Conservation (phyloP, 2,797 vertebrate species). For the Semotilus atromaculatus region DNA sequence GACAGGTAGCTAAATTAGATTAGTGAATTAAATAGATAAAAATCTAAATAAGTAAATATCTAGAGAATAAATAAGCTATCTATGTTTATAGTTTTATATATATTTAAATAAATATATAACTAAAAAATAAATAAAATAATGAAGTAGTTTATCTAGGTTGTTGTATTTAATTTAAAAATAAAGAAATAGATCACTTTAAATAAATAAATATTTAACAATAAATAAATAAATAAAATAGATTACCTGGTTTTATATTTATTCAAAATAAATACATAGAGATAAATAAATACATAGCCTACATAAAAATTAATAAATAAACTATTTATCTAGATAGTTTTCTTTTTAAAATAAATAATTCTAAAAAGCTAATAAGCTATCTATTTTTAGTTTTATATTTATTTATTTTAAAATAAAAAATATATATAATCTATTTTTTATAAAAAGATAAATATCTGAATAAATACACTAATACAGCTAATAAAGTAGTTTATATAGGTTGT, state of each 20-base stretch:
- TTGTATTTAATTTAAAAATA: neutral
- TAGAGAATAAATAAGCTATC: no score
- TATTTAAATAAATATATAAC: neutral
- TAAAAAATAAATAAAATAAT: neutral
- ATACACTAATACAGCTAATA: no score
- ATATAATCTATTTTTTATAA: no score
- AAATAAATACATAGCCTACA: no score
- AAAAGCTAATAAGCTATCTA: no score
- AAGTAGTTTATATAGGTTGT: neutral
- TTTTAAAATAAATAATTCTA: neutral
- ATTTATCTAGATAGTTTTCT: neutral
- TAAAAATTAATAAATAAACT: neutral
- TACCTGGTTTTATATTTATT: neutral
- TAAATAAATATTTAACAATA: neutral
- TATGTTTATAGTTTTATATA: neutral
- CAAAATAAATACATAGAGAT: neutral
- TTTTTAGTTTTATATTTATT: no score
- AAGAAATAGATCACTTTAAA: neutral
- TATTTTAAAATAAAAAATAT: no score
- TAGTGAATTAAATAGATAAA: neutral
- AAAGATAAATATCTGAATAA: no score
- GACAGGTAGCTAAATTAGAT: neutral
- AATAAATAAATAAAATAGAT: neutral
- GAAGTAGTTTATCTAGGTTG: neutral
- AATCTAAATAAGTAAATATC: neutral